phyloP scores from a whole-genome alignment of 2,113 vertebrate species.

The Hydropotes inermis region DNA sequence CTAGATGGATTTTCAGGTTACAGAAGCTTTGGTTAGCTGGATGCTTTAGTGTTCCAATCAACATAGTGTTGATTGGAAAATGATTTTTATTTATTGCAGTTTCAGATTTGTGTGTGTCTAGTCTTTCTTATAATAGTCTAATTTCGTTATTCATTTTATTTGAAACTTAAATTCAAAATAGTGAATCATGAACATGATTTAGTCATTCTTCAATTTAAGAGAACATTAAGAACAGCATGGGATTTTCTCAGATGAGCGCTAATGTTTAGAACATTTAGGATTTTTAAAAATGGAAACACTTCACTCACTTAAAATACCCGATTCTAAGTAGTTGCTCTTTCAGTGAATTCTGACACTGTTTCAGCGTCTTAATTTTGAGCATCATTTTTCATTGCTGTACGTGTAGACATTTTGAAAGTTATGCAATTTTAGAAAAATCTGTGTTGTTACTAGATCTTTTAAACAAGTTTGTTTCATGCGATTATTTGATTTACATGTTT shows the following conservation, averaged over 20 bases:
- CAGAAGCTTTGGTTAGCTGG: neutral
- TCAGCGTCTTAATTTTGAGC: neutral
- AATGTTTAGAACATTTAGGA: neutral
- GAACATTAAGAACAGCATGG: neutral
- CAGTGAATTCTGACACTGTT: neutral
- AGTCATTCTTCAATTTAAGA: constrained; percentile 23
- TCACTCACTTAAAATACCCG: neutral
- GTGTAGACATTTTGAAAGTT: neutral
- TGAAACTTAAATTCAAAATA: neutral
- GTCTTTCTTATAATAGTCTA: neutral
- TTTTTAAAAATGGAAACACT: constrained; percentile 1
- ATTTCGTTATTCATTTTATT: constrained; percentile 29
- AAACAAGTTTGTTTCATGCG: neutral
- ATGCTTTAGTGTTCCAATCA: neutral
- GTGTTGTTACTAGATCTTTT: neutral
- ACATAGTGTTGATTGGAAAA: neutral
- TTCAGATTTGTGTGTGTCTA: neutral
- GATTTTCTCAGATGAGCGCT: neutral
- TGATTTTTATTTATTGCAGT: neutral
- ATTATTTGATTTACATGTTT: neutral
- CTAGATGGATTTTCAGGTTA: neutral
- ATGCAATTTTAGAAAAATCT: neutral
- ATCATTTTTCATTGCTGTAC: neutral
- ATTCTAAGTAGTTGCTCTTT: neutral
- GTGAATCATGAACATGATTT: neutral